phyloP scores from a whole-genome alignment of 2,113 vertebrate genomes.

The Notiomystis cincta region DNA sequence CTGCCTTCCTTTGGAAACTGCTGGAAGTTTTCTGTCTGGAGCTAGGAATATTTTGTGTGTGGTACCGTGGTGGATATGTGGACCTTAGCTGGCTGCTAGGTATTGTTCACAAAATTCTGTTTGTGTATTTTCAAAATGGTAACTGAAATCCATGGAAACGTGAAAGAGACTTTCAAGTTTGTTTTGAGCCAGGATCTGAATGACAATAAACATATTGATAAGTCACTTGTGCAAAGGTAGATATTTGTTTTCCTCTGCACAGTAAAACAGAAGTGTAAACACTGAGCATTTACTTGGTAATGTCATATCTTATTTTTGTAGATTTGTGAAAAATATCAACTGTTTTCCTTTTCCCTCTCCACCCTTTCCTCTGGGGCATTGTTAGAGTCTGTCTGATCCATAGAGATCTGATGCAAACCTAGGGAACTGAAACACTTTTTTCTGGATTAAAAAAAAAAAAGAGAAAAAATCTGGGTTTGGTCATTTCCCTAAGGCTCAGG shows the following conservation, averaged over 20 bases:
- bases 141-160: not conserved
- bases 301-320: not conserved
- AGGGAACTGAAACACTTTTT: not conserved
- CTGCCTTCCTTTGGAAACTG: not conserved
- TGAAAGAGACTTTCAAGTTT: not conserved
- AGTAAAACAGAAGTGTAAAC: not conserved
- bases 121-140: not conserved
- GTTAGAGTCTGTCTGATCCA: not conserved
- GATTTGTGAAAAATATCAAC: not conserved
- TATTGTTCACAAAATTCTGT: not conserved
- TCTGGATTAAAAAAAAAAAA: not conserved
- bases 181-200: not conserved
- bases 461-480: not conserved
- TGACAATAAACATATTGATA: not conserved
- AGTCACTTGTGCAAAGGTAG: not conserved
- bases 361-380: constrained; percentile 24
- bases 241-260: not conserved
- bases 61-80: accelerated
- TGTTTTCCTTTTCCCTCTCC: constrained; percentile 10
- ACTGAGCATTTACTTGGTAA: not conserved
- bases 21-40: not conserved
- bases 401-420: not conserved
- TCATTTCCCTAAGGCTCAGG: not conserved
- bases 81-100: not conserved
- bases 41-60: not conserved